Evolutionary conservation across 1,140 invertebrate genomes (phyloP), one percentile per base, ranked within the genome.

Genomic region (Drosophila nannoptera): DNA sequence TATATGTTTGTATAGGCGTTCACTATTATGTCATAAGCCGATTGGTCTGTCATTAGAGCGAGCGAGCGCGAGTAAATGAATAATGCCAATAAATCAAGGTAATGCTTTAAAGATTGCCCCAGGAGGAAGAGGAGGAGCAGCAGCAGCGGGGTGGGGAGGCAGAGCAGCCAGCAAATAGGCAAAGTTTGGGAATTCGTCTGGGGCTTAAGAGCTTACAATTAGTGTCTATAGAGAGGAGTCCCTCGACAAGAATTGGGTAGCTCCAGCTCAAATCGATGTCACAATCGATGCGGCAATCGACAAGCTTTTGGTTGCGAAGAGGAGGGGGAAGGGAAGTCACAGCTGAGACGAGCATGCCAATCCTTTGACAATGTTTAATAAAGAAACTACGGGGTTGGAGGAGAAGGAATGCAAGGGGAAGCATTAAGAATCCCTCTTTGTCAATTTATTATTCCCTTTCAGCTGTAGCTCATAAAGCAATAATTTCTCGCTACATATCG

Each of bases 21-120:
- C 22, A 22, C 46, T 48, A 84, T 83, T 83, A 84, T 83, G 73
- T 83, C 78, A 83, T 83, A 83, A 83, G 78, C 78, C 80, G 78
- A 83, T 83, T 83, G 75, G 69, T 16, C 38, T 69, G 76, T 84
- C 81, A 84, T 84, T 78, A 84, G 78, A 48, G 56, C 49, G 54
- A 64, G 50, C 54, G 42, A 7, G 7, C 32, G 33, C 62, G 35
- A 46, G 48, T 50, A 66, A 65, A 75, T 71, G 72, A 70, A 69
- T 75, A 84, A 73, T 76, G 69, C 54, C 66, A 84, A 84, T 84
- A 83, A 83, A 83, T 83, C 80, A 83, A 69, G 69, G 68, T 71
- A 38, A 75, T 66, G 59, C 55, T 60, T 52, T 31, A 62, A 65
- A 75, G 69, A 73, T 58, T 67, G 56, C 42, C 35, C 31, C 43